phyloP scores from a whole-genome alignment of 23 tunicate species.

The Ascidia mentula region DNA sequence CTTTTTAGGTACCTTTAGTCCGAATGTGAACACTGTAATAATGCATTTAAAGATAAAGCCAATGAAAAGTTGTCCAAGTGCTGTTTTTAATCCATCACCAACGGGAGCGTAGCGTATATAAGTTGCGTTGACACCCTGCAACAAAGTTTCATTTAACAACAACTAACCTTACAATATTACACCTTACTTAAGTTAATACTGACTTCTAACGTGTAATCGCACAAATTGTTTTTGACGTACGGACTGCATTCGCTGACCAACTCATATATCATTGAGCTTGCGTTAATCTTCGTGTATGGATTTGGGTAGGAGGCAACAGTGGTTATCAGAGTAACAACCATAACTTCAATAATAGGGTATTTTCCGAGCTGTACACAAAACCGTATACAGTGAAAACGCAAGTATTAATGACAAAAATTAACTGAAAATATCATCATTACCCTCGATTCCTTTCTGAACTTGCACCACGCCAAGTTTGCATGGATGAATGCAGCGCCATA shows the following conservation, averaged over 20 bases:
- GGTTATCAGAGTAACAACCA: conserved; percentile 79
- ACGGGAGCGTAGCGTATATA: conserved; percentile 16
- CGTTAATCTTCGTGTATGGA: conserved; percentile 82
- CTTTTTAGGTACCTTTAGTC: conserved; percentile 96
- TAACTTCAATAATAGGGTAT: conserved; percentile 87
- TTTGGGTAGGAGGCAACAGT: conserved; percentile 87
- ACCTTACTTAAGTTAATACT: not conserved
- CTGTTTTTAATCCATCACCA: conserved; percentile 73
- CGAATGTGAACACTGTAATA: conserved; percentile 96
- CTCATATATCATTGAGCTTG: conserved; percentile 81
- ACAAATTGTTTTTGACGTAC: conserved; percentile 36
- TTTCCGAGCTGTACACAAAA: conserved; percentile 64
- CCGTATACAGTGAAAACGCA: no score
- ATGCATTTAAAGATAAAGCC: conserved; percentile 78
- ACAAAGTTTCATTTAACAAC: no score
- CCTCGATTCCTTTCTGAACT: conserved; percentile 62
- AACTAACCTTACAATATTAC: not conserved
- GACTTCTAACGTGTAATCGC: conserved; percentile 60
- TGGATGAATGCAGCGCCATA: conserved; percentile 93
- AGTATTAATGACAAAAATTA: not conserved
- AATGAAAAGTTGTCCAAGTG: conserved; percentile 77
- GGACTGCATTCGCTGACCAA: conserved; percentile 88
- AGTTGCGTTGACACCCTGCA: not conserved
- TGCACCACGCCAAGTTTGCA: conserved; percentile 87
- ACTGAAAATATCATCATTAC: conserved; percentile 2